A percentile compares a stretch with the other conserved stretches of the same genome.
Conservation (phyloP, 2,888 invertebrate species). For the Itoplectis maculator region DNA sequence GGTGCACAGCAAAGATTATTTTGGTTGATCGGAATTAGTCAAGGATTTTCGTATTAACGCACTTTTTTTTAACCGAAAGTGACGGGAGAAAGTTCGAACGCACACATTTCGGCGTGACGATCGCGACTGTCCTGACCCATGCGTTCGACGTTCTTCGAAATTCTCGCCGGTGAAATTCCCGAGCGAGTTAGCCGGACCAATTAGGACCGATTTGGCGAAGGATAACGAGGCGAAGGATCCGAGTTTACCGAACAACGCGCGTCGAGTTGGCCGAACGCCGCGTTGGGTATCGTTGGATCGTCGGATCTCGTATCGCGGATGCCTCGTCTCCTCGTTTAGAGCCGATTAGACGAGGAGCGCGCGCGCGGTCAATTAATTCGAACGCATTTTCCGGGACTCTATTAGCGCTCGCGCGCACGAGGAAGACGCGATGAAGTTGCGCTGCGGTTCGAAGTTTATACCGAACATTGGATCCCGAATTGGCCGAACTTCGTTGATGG, state of each 20-base stretch:
- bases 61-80: no score
- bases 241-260: background rate
- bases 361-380: constrained; percentile 48
- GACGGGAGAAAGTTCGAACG: no score
- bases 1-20: no score
- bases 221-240: constrained; percentile 29
- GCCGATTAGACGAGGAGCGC: constrained; percentile 43
- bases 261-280: constrained; percentile 4
- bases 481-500: constrained; percentile 6
- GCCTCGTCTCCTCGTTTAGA: constrained; percentile 24
- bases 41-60: no score
- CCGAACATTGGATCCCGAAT: background rate
- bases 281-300: constrained; percentile 43
- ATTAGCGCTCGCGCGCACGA: background rate
- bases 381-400: constrained; percentile 3
- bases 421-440: background rate
- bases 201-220: constrained; percentile 57
- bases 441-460: no score
- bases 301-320: constrained; percentile 30
- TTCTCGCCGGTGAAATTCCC: constrained; percentile 49
- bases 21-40: no score
- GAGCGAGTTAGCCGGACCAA: constrained; percentile 46
- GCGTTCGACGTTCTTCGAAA: background rate
- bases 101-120: no score
- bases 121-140: background rate